Evolutionary conservation across 2,797 vertebrate genomes (phyloP), one percentile per base, ranked within the genome.

Genomic region (Aphelocoma californica): DNA sequence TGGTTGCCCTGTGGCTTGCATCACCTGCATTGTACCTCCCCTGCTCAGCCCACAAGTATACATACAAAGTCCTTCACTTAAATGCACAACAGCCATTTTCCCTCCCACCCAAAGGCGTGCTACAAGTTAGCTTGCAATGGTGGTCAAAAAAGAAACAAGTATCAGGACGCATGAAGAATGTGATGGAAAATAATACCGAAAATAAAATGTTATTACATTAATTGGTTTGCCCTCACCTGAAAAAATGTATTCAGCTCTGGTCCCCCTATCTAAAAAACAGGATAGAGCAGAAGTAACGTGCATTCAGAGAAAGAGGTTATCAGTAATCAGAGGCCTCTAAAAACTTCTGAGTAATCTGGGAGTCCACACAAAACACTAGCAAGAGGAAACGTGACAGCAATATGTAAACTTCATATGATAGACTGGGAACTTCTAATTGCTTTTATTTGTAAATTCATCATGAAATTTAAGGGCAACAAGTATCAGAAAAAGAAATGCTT

Each of bases 161-260:
- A 71, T 25, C 32, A 86, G 48, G 45, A 83, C 13, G 20, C 29
- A 91, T 15, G 4, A 89, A 88, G 12, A 83, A 90, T 61, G 32
- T 53, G 32, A 95, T 67, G 32, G 56, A 88, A 94, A 95, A 67
- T 60, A 87, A 78, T 29, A 87, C 13, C 28, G 73, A 64, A 89
- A 93, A 60, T 44, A 92, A 88, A 79, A 80, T 10, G 23, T 24
- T 81, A 65, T 58, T 78, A 78, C 38, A 78, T 82, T 89, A 87
- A 92, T 32, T 73, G 48, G 44, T 78, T 89, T 92, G 64, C 92
- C 85, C 61, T 94, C 94, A 92, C 79, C 81, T 93, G 79, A 66
- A 91, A 95, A 93, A 93, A n/a, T 71, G 47, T 81, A 91, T 90
- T 92, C 82, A 95, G 85, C 88, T 93, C 87, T 94, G 65, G 85